Conservation (phyloP, 2,888 invertebrate species). For the Anorthoa munda region DNA sequence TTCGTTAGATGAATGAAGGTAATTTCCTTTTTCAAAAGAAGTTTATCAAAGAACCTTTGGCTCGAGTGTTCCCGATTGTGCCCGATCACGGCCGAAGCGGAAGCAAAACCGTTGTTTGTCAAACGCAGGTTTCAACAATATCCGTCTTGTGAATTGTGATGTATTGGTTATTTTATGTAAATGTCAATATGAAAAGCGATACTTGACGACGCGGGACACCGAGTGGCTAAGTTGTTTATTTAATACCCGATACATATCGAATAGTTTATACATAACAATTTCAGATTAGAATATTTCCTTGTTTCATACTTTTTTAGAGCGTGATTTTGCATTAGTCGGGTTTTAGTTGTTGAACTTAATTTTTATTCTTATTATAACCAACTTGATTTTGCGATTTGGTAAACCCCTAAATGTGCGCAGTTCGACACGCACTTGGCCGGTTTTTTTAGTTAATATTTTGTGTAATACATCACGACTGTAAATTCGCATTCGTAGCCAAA, state of each 20-base stretch:
- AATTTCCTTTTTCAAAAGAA: conserved; percentile 55
- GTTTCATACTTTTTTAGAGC: too few species aligned
- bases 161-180: conserved; percentile 1
- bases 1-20: conserved; percentile 56
- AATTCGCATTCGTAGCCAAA: not conserved
- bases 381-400: too few species aligned
- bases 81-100: conserved; percentile 21
- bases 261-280: too few species aligned
- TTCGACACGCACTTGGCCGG: too few species aligned
- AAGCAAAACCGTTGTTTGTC: conserved; percentile 31
- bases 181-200: not conserved
- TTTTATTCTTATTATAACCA: not conserved
- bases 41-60: conserved; percentile 39
- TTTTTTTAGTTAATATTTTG: not conserved
- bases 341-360: not conserved
- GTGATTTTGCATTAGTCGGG: too few species aligned
- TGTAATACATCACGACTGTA: not conserved
- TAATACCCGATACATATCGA: too few species aligned
- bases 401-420: too few species aligned
- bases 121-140: conserved; percentile 22
- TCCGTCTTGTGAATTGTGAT: conserved; percentile 22
- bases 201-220: too few species aligned
- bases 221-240: too few species aligned
- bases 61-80: conserved; percentile 20
- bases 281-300: too few species aligned